Evolutionary conservation across 2,113 vertebrate genomes (phyloP).

Genomic region (Columba janthina): DNA sequence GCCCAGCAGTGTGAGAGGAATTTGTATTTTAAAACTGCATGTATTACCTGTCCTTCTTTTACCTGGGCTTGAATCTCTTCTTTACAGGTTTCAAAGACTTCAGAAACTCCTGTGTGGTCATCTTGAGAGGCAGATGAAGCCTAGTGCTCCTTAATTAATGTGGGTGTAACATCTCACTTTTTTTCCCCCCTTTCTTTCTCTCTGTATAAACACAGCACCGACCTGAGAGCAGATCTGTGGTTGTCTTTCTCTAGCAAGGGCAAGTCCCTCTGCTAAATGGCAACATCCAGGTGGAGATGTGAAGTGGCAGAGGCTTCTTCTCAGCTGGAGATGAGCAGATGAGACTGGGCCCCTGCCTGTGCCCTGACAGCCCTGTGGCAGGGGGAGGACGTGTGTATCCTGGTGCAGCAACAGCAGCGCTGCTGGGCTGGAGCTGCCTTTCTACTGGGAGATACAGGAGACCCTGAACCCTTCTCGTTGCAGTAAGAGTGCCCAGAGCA

Average conservation of each 20-base stretch:
- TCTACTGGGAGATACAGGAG: background rate
- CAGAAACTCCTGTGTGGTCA: background rate
- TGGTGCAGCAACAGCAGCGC: background rate
- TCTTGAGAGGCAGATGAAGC: background rate
- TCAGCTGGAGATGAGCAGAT: background rate
- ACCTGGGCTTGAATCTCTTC: background rate
- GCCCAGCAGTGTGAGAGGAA: background rate
- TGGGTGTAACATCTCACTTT: background rate
- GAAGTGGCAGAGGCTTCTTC: background rate
- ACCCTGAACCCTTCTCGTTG: background rate
- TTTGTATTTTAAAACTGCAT: background rate
- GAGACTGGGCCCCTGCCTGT: background rate
- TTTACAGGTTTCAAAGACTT: background rate
- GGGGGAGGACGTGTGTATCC: rapidly evolving
- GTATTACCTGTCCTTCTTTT: background rate
- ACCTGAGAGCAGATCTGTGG: background rate
- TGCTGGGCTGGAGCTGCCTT: background rate
- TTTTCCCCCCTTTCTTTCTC: background rate
- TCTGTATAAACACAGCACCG: background rate
- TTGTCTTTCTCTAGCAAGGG: background rate
- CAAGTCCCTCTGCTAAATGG: background rate
- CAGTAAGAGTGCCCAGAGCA: background rate
- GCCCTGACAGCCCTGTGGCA: too few species aligned
- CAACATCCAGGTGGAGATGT: background rate
- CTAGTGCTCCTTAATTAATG: background rate